Percentiles rank a stretch among this genome's conserved stretches.
phyloP scores from a whole-genome alignment of 2,113 vertebrate genomes.

The Cygnus atratus region DNA sequence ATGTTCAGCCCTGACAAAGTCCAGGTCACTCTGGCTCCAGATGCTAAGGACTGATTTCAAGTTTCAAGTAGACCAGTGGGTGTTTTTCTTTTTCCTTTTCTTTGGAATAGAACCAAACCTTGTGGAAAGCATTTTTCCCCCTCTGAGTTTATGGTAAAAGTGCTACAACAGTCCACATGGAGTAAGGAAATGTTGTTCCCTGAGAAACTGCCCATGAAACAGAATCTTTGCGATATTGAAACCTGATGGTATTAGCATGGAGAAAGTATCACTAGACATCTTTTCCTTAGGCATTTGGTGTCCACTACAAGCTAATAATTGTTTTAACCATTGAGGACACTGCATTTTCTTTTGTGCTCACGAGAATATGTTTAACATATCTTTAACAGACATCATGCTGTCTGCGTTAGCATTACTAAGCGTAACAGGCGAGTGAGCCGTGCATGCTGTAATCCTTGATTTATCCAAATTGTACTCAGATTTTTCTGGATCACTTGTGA shows the following conservation, averaged over 20 bases:
- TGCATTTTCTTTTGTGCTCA: background rate
- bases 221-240: background rate
- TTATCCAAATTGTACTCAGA: background rate
- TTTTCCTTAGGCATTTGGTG: background rate
- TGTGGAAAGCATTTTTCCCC: background rate
- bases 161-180: background rate
- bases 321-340: background rate
- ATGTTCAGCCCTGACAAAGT: background rate
- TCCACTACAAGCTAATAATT: background rate
- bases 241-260: background rate
- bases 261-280: background rate
- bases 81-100: background rate
- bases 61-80: background rate
- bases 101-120: slow-evolving; percentile 25
- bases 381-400: background rate
- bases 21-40: background rate
- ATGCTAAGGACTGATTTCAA: background rate
- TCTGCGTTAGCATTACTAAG: background rate
- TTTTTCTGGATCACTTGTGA: background rate
- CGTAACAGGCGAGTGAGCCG: background rate
- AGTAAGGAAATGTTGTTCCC: background rate
- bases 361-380: background rate
- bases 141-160: slow-evolving; percentile 12
- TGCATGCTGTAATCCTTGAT: background rate
- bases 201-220: background rate